Evolutionary conservation across 2,797 vertebrate genomes (phyloP), one percentile per base, ranked within the genome.

Genomic region (Strix occidentalis): DNA sequence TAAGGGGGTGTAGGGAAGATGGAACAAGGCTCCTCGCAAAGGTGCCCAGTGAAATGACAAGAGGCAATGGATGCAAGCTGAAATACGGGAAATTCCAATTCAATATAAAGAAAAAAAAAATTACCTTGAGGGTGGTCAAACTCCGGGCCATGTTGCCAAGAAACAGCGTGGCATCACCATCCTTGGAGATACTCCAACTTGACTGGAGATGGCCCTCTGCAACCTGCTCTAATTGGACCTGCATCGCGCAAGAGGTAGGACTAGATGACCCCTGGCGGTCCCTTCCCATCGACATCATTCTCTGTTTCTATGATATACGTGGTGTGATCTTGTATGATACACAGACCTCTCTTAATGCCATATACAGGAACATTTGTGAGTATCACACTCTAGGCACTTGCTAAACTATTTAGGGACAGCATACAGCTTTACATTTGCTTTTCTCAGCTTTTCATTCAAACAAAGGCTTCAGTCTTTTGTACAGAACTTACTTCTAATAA

Each of bases 171-270:
- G 78, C 66, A 95, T 72, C 46, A 60, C 74, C 54, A 72, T 72
- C 50, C 54, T 79, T 93, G 90, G 90, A 92, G 45, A 61, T 5
- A 63, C 4, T 69, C 83, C 83, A 93, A 8, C 29, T 24, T 90
- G 57, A 72, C 63, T 72, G 88, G 65, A 95, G 54, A 81, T 37
- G 46, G 61, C 61, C 72, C 83, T 29, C 39, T 76, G 70, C 74
- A 87, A 92, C 84, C 74, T 65, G 93, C 69, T 79, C 28, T 90
- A 93, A 90, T 16, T 75, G 80, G 85, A 87, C 35, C 63, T 92
- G 77, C 85, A 88, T 10, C 0, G 5, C 84, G 66, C 48, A 84
- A 65, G 48, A 95, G 53, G 57, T 11, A 94, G 74, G 72, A 46
- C 57, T 58, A 64, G 57, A 78, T 46, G 35, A 87, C 26, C 72